Evolutionary conservation across 2,797 vertebrate species (phyloP).

Genomic region (Sus cebifrons): DNA sequence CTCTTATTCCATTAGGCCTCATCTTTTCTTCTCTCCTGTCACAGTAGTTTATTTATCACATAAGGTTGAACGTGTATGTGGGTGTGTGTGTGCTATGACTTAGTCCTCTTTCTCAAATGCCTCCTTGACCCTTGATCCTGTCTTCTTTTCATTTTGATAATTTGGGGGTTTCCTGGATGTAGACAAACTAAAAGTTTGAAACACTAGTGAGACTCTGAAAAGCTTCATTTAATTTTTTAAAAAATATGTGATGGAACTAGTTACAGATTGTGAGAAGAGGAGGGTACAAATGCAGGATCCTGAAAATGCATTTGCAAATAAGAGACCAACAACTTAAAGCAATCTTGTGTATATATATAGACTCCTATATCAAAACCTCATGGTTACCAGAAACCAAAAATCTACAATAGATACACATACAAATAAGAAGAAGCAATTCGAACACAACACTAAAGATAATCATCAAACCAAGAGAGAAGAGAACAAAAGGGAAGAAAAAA

Average conservation of each 20-base stretch:
- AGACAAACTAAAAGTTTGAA: slow-evolving; percentile 20
- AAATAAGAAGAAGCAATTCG: too few species aligned
- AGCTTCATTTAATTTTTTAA: background rate
- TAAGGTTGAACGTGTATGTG: background rate
- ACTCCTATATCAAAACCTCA: too few species aligned
- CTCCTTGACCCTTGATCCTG: background rate
- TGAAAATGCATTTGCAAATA: too few species aligned
- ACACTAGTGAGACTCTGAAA: slow-evolving; percentile 6
- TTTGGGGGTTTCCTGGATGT: background rate
- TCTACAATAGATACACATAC: too few species aligned
- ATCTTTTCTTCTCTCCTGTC: background rate
- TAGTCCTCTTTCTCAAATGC: background rate
- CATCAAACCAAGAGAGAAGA: too few species aligned
- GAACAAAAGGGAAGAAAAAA: too few species aligned
- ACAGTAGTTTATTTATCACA: background rate
- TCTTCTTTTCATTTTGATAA: slow-evolving; percentile 28
- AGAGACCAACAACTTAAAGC: too few species aligned
- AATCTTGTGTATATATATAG: too few species aligned
- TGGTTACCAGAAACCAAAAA: too few species aligned
- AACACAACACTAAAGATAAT: too few species aligned
- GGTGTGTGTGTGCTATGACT: background rate
- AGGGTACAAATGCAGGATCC: too few species aligned
- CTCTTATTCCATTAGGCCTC: background rate
- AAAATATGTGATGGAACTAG: background rate
- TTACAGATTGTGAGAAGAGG: background rate